Evolutionary conservation across 2,888 invertebrate genomes (phyloP), one percentile per base, ranked within the genome.

Genomic region (Pristionchus fissidentatus): DNA sequence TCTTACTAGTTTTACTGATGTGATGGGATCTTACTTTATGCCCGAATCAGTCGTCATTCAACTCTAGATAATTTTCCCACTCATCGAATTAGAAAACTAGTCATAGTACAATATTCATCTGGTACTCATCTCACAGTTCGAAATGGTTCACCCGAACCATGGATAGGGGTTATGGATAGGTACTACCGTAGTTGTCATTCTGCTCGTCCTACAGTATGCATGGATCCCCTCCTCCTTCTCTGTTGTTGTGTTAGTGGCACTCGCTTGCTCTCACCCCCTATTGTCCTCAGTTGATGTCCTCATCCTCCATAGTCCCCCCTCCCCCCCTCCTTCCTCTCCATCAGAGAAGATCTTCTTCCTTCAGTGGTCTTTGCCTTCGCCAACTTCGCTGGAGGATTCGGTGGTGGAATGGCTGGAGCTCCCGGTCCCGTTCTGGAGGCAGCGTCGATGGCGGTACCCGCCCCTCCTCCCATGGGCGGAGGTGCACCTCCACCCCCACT

Each of bases 91-190:
- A 43, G 73, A 1, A 1, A 43, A 19, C 26, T 46, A 5, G 46
- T 26, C 13, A 43, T 73, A 3, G 43, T 10, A 29, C 73, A 43
- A 10, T 1, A 46, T 46, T n/a, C 13, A 5, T 43, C 73, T 29
- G 19, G 22, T 26, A 1, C 29, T 22, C 52, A 10, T 1, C 32
- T 78, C 38, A 78, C 7, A 10, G 22, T 52, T 19, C 49, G 78
- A 78, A 43, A 41, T 4, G 1, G 52, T 22, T 78, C 52, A 49
- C 92, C 92, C 15, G 92, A 92, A 86, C 92, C 93, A 91, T 92
- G 92, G 92, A 86, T 92, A 8, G 92, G 90, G 93, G n/a, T n/a
- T n/a, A 92, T 89, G 88, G 89, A 87, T 84, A 88, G 89, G 87
- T 84, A 73, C 41, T 46, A 8, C 19, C 1, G 19, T 8, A 8